Conservation (phyloP, 1,140 invertebrate genomes). For the Brachionus rotundiformis region DNA sequence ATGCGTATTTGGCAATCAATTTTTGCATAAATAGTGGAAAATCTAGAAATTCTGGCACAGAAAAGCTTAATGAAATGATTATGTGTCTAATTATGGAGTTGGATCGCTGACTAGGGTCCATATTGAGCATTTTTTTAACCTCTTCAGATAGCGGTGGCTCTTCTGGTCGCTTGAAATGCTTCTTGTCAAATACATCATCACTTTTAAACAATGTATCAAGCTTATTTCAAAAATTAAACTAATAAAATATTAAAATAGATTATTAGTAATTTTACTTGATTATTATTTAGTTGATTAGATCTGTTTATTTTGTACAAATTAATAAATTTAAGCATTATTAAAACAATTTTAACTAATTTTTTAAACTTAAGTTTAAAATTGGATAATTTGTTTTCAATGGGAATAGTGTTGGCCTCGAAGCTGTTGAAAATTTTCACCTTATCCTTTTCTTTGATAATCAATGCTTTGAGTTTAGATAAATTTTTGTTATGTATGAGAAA, state of each 20-base stretch:
- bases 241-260: not conserved
- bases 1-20: conserved; percentile 26
- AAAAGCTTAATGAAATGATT: conserved; percentile 21
- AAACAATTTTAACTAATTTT: conserved; percentile 7
- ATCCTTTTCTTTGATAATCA: conserved; percentile 7
- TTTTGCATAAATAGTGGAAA: conserved; percentile 45
- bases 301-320: conserved; percentile 3
- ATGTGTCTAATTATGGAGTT: not conserved
- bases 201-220: not conserved
- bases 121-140: not conserved
- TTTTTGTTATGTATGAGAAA: conserved; percentile 19
- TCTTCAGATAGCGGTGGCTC: conserved; percentile 18
- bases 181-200: not conserved
- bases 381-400: not conserved
- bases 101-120: not conserved
- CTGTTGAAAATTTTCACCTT: not conserved
- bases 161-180: not conserved
- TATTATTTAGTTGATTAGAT: not conserved
- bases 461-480: conserved; percentile 14
- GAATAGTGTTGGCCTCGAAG: not conserved
- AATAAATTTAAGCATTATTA: conserved; percentile 3
- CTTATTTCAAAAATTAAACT: not conserved
- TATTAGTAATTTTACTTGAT: not conserved
- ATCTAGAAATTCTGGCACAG: conserved; percentile 22
- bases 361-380: conserved; percentile 14